Base-by-base conservation (phyloP, 2,113 vertebrate genomes). In the Malurus melanocephalus region DNA sequence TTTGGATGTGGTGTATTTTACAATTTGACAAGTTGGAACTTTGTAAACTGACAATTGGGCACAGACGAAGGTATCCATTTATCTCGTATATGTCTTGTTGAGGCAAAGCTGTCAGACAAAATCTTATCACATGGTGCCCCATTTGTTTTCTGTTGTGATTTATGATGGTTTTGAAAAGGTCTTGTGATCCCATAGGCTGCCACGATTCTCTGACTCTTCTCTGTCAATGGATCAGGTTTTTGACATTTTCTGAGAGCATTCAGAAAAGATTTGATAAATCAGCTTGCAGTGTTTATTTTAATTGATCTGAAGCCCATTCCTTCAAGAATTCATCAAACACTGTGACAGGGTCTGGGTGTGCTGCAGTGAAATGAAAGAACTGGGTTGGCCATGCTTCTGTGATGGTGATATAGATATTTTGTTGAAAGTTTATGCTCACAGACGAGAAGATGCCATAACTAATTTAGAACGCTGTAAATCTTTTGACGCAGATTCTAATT, bases 151-250 rank as follows among this genome's bases (percentile, higher is more conserved):
- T 96, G 93, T 96, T 87, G 97, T 98, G 98, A 98, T 98, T 98
- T 98, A 98, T 98, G 97, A 98, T 95, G 97, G 97, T 98, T 98
- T 98, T 98, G 98, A 98, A 98, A 98, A 98, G 98, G 98, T 98
- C 98, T 98, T 96, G 96, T 98, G 98, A 98, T 98, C 98, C 98
- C 97, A 98, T 97, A 98, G 98, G 98, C 97, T 98, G 96, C 96
- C 95, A 96, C 97, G 86, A 98, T 98, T 98, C 98, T 97, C 97
- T 97, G 97, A 98, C 97, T 97, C 97, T 97, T 97, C 94, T 97
- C 97, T 97, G 97, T 98, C 97, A 96, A 98, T 98, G 97, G 97
- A 97, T 98, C 97, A 98, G 97, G 97, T 98, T 98, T 97, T 97
- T 98, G 97, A 97, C 97, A 97, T 97, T 97, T 98, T 97, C 96